Evolutionary conservation across 2,113 vertebrate genomes (phyloP).

Genomic region (Vulpes vulpes): DNA sequence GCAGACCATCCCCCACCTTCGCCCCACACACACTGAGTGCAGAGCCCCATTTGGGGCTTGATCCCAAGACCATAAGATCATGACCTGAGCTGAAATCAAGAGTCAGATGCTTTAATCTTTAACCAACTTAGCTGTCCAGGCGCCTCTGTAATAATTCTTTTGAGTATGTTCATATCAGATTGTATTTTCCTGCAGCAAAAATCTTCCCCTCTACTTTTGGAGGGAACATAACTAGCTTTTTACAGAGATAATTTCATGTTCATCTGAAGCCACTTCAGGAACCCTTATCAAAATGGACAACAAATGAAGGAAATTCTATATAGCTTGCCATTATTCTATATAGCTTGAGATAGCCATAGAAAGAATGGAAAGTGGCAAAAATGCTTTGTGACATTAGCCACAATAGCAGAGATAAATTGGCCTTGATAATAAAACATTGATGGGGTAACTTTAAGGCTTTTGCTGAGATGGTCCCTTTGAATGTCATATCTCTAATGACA

Average conservation of each 20-base stretch:
- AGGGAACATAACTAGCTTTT: not conserved
- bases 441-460: conserved; percentile 11
- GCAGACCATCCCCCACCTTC: too few relatives aligned
- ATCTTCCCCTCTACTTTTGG: not conserved
- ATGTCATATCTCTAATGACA: not conserved
- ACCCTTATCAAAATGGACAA: not conserved
- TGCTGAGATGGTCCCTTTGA: not conserved
- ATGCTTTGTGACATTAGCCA: not conserved
- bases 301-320: not conserved
- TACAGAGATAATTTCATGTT: not conserved
- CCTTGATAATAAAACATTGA: not conserved
- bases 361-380: not conserved
- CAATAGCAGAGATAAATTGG: not conserved
- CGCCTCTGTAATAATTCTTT: not conserved
- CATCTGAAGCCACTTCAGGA: not conserved
- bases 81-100: not conserved
- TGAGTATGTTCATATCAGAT: not conserved
- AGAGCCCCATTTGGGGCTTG: too few relatives aligned
- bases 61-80: not conserved
- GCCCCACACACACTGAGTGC: too few relatives aligned
- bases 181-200: not conserved
- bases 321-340: not conserved
- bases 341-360: not conserved
- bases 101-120: too few relatives aligned
- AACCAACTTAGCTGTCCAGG: not conserved